Evolutionary conservation across 2,888 invertebrate species (phyloP), one percentile per base, ranked within the genome.

Genomic region (Mythimna albipuncta): DNA sequence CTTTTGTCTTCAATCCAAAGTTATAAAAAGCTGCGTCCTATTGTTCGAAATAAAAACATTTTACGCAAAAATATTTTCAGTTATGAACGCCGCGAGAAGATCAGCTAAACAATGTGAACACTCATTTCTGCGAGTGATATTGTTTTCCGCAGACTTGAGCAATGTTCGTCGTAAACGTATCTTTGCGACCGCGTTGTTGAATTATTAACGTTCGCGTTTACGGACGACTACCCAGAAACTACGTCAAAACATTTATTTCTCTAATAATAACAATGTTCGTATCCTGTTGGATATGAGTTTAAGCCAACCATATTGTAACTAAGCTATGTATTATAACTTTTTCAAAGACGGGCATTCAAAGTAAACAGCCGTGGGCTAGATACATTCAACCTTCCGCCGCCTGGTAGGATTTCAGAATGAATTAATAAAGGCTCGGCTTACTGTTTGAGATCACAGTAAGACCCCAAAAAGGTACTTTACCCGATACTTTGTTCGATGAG

Each of bases 391-490:
- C 81, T 78, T 72, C 61, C 44, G 75, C 38, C 55, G 62, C 59
- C 26, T 64, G 67, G 38, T 67, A 65, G 69, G 72, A 67, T 71
- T 73, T 61, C 68, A 61, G 64, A 67, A 74, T 77, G 61, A 85
- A 81, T 83, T 75, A 83, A 70, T 75, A 81, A 74, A 64, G 77
- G 55, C 19, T 66, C 63, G 64, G 63, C 63, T 70, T 64, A 74
- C 70, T 82, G 72, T 81, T 84, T 86, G 75, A 85, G 68, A 84
- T 79, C 55, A 65, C 47, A 50, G 38, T 55, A 73, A 75, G 52
- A 65, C 65, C 66, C 70, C 59, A 78, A 81, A 75, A 77, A 68
- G 72, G 71, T 68, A 69, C 69, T 69, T 65, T 58, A 64, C 26
- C 55, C 61, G 57, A 84, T 81, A 74, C 68, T 75, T 77, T 82